Percentiles rank a stretch among this genome's conserved stretches.
These are phyloP conservation scores for Condylura cristata DNA, from an alignment of 2,113 vertebrate genomes.

Conservation along the genomic window DNA sequence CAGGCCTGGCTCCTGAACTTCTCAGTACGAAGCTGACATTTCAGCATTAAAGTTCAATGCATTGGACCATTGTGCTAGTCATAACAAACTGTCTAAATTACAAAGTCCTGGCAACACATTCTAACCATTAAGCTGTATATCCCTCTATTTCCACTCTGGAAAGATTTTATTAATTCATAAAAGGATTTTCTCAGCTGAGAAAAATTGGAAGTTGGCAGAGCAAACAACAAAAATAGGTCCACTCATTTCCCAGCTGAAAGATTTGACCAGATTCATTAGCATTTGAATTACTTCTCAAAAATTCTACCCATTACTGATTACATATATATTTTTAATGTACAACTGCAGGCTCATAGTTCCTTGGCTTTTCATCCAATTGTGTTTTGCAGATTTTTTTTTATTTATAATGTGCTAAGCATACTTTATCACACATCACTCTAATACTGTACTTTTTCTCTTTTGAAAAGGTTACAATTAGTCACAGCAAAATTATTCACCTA, in stretches of 20 bases:
- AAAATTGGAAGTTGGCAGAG: slow-evolving; percentile 61
- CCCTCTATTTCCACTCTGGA: slow-evolving; percentile 56
- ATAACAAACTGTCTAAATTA: slow-evolving; percentile 38
- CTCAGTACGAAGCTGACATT: slow-evolving; percentile 52
- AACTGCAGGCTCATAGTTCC: not conserved
- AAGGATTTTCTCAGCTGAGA: slow-evolving; percentile 61
- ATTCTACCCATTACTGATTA: slow-evolving; percentile 50
- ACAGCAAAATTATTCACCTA: not conserved
- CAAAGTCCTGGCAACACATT: slow-evolving; percentile 37
- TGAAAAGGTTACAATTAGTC: slow-evolving; percentile 9
- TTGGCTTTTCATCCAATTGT: slow-evolving; percentile 47
- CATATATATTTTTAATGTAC: slow-evolving; percentile 47
- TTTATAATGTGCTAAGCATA: slow-evolving; percentile 20
- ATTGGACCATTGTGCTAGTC: slow-evolving; percentile 39
- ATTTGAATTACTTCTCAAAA: slow-evolving; percentile 68
- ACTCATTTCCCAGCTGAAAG: slow-evolving; percentile 64
- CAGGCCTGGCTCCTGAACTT: not conserved
- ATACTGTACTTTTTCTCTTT: not conserved
- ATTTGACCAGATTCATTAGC: slow-evolving; percentile 63
- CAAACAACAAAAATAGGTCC: slow-evolving; percentile 57
- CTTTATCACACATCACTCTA: not conserved
- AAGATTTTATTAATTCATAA: slow-evolving; percentile 72
- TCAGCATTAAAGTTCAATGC: slow-evolving; percentile 47
- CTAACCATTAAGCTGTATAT: slow-evolving; percentile 40
- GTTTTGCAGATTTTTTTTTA: slow-evolving; percentile 45